These are phyloP conservation scores for Ormyrus nitidulus DNA, from an alignment of 2,888 invertebrate species.

Conservation along the genomic window DNA sequence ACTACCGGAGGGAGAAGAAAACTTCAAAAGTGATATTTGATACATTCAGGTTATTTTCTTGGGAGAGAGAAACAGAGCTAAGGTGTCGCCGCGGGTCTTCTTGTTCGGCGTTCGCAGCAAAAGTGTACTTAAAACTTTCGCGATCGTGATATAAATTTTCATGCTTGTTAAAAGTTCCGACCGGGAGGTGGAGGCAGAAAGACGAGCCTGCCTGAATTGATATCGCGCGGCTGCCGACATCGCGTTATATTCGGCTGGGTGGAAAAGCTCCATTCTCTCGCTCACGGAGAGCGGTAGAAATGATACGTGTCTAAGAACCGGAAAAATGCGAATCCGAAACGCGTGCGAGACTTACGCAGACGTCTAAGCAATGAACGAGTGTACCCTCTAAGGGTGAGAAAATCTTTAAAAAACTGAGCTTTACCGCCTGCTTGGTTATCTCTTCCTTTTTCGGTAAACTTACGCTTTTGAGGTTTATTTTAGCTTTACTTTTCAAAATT, in stretches of 20 bases:
- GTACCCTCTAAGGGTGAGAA: no score
- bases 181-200: slow-evolving; percentile 5
- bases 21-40: slow-evolving; percentile 54
- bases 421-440: no score
- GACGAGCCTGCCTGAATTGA: slow-evolving; percentile 42
- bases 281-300: background rate
- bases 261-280: slow-evolving; percentile 21
- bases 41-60: slow-evolving; percentile 51
- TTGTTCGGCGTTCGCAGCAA: slow-evolving; percentile 49
- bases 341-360: no score
- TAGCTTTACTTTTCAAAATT: no score
- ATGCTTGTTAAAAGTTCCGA: slow-evolving; percentile 54
- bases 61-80: slow-evolving; percentile 30
- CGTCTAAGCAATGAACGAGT: no score
- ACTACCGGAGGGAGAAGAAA: slow-evolving; percentile 13
- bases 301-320: no score
- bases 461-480: no score
- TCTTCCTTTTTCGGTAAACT: no score
- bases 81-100: slow-evolving; percentile 58
- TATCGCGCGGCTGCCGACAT: slow-evolving; percentile 5
- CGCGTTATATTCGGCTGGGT: slow-evolving; percentile 39
- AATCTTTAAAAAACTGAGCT: no score
- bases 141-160: slow-evolving; percentile 56
- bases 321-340: no score
- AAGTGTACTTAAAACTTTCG: slow-evolving; percentile 54